Evolutionary conservation across 2,888 invertebrate genomes (phyloP), one percentile per base, ranked within the genome.

Genomic region (Penaeus monodon): DNA sequence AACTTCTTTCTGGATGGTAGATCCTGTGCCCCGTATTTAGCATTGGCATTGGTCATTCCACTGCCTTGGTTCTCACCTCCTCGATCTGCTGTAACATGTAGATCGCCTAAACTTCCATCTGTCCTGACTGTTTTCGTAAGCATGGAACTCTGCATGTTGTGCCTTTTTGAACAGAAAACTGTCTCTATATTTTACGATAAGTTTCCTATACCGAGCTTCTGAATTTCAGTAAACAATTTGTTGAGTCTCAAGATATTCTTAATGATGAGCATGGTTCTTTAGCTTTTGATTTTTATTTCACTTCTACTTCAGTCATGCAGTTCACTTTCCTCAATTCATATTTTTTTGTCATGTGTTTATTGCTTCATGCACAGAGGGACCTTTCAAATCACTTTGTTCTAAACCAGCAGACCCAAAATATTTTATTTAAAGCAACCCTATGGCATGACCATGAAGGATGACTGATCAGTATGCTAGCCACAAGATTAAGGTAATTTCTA

Each of bases 1-100:
- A 86, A 68, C 86, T 68, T 86, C 81, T 84, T n/a, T 70, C 73
- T 82, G 82, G 73, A 73, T 82, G 82, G 82, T 82, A 82, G 82
- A 70, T 82, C 73, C 82, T 82, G 57, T 57, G 44, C 29, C 73
- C 73, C 57, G 73, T 78, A 84, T 49, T 81, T 86, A 86, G 86
- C 81, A 82, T 82, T 82, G 86, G 86, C 86, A 86, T 82, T 86
- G 86, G 86, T 82, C 86, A 86, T 86, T 86, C 86, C 86, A 81
- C 85, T 82, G 82, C 81, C 81, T 70, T 44, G 57, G 57, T 70
- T 81, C 82, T 82, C 76, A 82, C 80, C 77, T 77, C 49, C 57
- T 49, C 49, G 27, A 44, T 49, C 49, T 57, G 44, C 77, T 77
- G 44, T 77, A 57, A 49, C n/a, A 27, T 77, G 44, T 57, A 77